These are phyloP conservation scores for Petrocephalus zakoni DNA, from an alignment of 2,113 vertebrate species.

Conservation along the genomic window DNA sequence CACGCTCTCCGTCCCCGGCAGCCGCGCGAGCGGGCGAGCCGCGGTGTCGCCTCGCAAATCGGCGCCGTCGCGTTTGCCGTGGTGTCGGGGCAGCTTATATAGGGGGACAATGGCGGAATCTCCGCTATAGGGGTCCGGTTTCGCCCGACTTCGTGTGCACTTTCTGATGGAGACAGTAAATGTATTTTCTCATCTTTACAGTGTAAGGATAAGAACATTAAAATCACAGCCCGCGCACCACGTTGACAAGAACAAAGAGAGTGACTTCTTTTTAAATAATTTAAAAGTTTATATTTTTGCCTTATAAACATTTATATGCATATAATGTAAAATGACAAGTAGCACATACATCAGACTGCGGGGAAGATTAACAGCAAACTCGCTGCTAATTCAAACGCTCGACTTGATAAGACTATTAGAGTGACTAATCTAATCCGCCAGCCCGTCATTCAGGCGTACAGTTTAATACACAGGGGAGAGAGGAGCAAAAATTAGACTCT, in stretches of 20 bases:
- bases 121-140: background rate
- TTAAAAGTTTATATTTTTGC: background rate
- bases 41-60: background rate
- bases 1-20: background rate
- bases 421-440: constrained; percentile 5
- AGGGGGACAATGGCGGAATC: background rate
- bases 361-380: background rate
- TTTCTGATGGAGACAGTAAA: background rate
- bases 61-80: background rate
- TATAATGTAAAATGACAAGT: background rate
- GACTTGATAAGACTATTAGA: background rate
- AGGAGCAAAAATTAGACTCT: background rate
- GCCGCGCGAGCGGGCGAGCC: background rate
- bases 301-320: background rate
- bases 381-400: background rate
- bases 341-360: background rate
- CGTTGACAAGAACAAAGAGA: background rate
- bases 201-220: background rate
- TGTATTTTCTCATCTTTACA: background rate
- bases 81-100: background rate
- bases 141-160: background rate
- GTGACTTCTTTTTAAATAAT: background rate
- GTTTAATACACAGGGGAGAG: background rate
- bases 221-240: background rate
- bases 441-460: background rate